Conservation (phyloP, 2,888 invertebrate genomes). For the Oxyteleia sp. region DNA sequence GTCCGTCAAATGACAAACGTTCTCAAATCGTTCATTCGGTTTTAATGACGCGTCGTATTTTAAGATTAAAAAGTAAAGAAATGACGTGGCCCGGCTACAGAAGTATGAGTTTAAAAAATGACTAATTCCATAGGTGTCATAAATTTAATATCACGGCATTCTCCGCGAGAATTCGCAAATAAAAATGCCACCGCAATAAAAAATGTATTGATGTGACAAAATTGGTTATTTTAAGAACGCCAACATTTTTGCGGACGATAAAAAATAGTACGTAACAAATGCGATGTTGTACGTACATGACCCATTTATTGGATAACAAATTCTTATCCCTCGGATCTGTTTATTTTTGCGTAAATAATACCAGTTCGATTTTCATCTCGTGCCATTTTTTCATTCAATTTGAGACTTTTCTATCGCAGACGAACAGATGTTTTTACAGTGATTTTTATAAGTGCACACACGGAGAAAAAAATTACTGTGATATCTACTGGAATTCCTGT, state of each 20-base stretch:
- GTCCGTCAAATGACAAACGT: background rate
- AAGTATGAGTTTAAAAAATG: background rate
- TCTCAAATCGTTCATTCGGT: background rate
- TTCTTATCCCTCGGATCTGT: conserved; percentile 3
- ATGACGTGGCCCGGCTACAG: background rate
- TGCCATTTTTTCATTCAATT: too few species aligned
- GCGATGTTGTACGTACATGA: conserved; percentile 42
- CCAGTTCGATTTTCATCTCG: background rate
- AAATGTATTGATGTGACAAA: conserved; percentile 49
- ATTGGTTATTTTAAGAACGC: conserved; percentile 44
- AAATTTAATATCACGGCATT: conserved; percentile 22
- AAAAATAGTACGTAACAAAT: conserved; percentile 47
- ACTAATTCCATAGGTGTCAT: background rate
- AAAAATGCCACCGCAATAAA: conserved; percentile 32
- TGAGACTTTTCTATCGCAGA: too few species aligned
- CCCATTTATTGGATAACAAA: conserved; percentile 45
- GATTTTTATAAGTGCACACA: too few species aligned
- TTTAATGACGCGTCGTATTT: background rate
- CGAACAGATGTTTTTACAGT: too few species aligned
- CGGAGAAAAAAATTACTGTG: too few species aligned
- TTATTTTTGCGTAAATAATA: conserved; percentile 1
- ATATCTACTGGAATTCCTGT: too few species aligned
- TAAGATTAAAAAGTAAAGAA: background rate
- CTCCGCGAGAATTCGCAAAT: conserved; percentile 21
- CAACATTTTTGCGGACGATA: conserved; percentile 31